Conservation (phyloP, 2,113 vertebrate species). For the Ictidomys tridecemlineatus region DNA sequence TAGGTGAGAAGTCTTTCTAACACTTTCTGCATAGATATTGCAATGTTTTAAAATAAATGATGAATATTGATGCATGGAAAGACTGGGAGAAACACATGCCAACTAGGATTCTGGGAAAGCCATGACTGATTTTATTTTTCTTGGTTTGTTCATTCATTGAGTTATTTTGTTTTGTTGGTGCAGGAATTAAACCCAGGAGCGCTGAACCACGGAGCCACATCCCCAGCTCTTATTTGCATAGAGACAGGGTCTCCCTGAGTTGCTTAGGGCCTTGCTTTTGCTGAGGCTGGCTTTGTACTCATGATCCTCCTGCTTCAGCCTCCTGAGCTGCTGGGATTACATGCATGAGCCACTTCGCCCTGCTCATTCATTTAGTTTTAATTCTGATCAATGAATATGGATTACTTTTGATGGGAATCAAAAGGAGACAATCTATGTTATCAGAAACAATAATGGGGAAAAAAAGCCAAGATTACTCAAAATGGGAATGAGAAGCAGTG, state of each 20-base stretch:
- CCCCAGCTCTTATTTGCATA: no score
- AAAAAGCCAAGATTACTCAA: not conserved
- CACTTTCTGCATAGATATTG: not conserved
- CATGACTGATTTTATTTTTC: conserved; percentile 17
- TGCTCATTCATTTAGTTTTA: not conserved
- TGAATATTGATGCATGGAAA: not conserved
- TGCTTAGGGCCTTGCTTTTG: no score
- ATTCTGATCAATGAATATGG: not conserved
- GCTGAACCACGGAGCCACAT: no score
- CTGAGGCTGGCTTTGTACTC: no score
- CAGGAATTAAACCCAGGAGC: no score
- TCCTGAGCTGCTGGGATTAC: no score
- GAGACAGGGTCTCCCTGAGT: no score
- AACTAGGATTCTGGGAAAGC: not conserved
- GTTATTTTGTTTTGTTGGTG: no score
- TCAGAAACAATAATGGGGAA: conserved; percentile 27
- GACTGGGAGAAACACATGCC: not conserved
- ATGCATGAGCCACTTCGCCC: fast-evolving
- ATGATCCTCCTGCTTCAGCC: no score
- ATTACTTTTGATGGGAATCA: conserved; percentile 32
- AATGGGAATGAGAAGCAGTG: not conserved
- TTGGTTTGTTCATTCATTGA: conserved; percentile 16
- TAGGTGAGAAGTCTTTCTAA: not conserved
- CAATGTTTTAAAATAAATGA: not conserved
- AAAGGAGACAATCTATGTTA: not conserved